Evolutionary conservation across 2,113 vertebrate species (phyloP).

Genomic region (Aegithalos caudatus): DNA sequence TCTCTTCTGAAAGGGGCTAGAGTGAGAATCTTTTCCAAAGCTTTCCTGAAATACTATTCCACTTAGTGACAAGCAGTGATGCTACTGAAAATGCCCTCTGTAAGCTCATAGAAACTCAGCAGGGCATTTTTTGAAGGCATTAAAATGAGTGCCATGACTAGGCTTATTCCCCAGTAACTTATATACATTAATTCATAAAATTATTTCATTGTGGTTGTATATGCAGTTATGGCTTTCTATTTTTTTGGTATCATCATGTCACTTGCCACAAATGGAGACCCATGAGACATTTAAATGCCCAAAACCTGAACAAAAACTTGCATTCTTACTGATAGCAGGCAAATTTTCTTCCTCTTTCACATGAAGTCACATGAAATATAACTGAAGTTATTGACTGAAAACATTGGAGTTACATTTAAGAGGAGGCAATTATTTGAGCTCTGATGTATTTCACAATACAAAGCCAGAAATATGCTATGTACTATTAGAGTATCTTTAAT

Average conservation of each 20-base stretch:
- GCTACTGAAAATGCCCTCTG: not conserved
- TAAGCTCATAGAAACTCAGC: not conserved
- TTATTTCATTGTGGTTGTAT: not conserved
- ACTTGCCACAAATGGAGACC: not conserved
- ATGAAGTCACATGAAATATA: not conserved
- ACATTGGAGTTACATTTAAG: not conserved
- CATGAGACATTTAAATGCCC: not conserved
- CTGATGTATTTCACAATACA: not conserved
- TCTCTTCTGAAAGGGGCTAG: not conserved
- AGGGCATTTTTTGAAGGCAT: not conserved
- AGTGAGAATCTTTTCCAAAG: not conserved
- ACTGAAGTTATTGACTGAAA: not conserved
- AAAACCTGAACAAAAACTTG: not conserved
- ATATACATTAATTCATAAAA: not conserved
- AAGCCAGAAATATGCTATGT: not conserved
- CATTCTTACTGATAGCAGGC: not conserved
- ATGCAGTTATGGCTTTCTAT: not conserved
- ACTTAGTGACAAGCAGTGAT: not conserved
- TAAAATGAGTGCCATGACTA: not conserved
- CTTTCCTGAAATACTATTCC: not conserved
- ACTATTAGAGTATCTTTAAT: not conserved
- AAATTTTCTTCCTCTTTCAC: not conserved
- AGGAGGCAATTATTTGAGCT: not conserved
- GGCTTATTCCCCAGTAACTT: not conserved
- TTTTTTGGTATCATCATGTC: not conserved